phyloP scores from a whole-genome alignment of 2,797 vertebrate genomes.

The Antennarius maculatus region DNA sequence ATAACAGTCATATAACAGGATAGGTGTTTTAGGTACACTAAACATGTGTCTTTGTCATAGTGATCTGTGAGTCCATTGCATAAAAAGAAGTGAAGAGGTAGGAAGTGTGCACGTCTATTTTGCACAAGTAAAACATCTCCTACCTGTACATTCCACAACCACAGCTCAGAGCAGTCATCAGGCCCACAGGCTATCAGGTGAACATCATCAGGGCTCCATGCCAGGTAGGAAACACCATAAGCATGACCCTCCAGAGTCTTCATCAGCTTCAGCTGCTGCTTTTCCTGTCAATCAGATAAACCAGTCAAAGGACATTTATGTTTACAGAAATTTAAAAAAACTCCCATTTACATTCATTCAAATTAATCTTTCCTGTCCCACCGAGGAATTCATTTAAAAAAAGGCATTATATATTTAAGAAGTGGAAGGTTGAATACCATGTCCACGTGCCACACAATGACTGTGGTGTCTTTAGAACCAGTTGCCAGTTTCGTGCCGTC shows the following conservation, averaged over 20 bases:
- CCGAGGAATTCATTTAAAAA: not conserved
- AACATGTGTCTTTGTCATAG: not conserved
- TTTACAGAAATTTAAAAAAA: no score
- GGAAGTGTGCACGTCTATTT: not conserved
- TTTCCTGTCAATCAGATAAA: constrained; percentile 82
- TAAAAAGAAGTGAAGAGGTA: not conserved
- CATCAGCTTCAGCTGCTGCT: constrained; percentile 91
- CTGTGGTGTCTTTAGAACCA: constrained; percentile 97
- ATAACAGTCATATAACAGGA: no score
- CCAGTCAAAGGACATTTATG: not conserved
- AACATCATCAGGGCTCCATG: constrained; percentile 96
- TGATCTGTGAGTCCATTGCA: not conserved
- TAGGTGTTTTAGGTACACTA: no score
- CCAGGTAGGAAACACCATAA: constrained; percentile 95
- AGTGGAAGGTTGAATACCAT: constrained; percentile 79
- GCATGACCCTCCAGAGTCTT: constrained; percentile 97
- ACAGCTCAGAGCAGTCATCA: constrained; percentile 97
- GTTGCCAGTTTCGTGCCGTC: constrained; percentile 97
- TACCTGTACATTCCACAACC: constrained; percentile 98
- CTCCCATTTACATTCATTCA: not conserved
- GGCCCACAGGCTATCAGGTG: constrained; percentile 96
- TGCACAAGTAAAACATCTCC: not conserved
- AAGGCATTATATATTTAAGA: no score
- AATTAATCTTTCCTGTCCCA: not conserved
- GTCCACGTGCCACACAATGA: constrained; percentile 97